Base-by-base conservation (phyloP, 2,888 invertebrate species). In the Meteorus colon region DNA sequence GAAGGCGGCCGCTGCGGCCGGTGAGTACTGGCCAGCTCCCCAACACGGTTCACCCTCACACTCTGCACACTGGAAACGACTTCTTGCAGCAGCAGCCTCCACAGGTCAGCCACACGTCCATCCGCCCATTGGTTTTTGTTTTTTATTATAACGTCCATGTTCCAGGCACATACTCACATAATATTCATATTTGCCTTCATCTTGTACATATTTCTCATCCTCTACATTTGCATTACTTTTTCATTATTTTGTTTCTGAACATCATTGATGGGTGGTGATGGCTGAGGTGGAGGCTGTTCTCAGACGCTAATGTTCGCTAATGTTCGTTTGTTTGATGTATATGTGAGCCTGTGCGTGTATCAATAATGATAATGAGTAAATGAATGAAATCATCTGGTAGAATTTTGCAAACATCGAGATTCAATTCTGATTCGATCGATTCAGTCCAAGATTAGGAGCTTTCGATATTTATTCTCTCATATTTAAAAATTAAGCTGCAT, bases 1-100 rank as follows among this genome's bases (percentile, higher is more conserved):
- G 91, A 91, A 91, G 86, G 90, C 91, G 85, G 92, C 91, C 86
- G 92, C 92, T 85, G 92, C 93, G 87, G 93, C 93, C 91, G 94
- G 94, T 94, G 92, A 93, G 94, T 93, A 91, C 90, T 90, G 90
- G 87, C 89, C 86, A 72, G 77, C 79, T 74, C 79, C 79, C 77
- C 82, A 83, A 82, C 82, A 81, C 80, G 83, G 82, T 79, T 80
- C 84, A 82, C 81, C 86, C 85, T 88, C 87, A 82, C 89, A 88
- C 83, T 87, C 88, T 85, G 86, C 84, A 86, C 85, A 87, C 82
- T 89, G 89, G 88, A 90, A 89, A 85, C 86, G 86, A 84, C 87
- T 89, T 83, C 87, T 89, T 81, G 87, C 86, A 77, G 88, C 89
- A 82, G 87, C 89, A 89, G 88, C 86, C 89, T 91, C 90, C 86